Evolutionary conservation across 2,888 invertebrate species (phyloP).

Genomic region (Xestia c-nigrum): DNA sequence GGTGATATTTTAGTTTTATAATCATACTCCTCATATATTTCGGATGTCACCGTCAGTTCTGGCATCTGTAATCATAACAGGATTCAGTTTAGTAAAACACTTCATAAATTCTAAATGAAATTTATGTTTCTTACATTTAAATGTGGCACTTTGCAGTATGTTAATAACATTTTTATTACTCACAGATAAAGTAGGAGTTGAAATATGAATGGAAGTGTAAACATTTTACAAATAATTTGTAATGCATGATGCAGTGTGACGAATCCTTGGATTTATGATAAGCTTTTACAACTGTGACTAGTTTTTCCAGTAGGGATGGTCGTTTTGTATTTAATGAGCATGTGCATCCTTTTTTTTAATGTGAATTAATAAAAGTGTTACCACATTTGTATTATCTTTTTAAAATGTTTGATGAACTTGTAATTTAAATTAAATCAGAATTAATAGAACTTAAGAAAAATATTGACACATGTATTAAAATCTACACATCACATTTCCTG

Average conservation of each 20-base stretch:
- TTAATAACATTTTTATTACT: conserved; percentile 57
- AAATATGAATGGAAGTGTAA: conserved; percentile 51
- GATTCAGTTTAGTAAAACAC: conserved; percentile 54
- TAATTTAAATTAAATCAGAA: background rate
- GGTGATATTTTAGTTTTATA: conserved; percentile 89
- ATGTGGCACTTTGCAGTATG: conserved; percentile 51
- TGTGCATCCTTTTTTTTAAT: background rate
- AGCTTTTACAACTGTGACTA: conserved; percentile 27
- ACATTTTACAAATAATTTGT: conserved; percentile 54
- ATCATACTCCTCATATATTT: conserved; percentile 93
- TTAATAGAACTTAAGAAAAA: background rate
- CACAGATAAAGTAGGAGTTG: conserved; percentile 42
- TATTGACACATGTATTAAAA: background rate
- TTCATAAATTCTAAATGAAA: conserved; percentile 55
- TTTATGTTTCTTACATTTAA: conserved; percentile 57
- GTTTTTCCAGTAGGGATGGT: conserved; percentile 42
- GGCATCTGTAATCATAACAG: conserved; percentile 84
- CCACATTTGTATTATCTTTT: too few relatives aligned
- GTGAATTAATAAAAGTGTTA: background rate
- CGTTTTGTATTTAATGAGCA: conserved; percentile 3
- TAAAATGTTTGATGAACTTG: background rate
- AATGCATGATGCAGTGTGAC: conserved; percentile 53
- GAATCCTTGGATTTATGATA: conserved; percentile 35
- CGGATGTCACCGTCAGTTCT: conserved; percentile 92
- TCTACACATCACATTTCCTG: conserved; percentile 4